Evolutionary conservation across 2,797 vertebrate genomes (phyloP).

Genomic region (Liasis olivaceus): DNA sequence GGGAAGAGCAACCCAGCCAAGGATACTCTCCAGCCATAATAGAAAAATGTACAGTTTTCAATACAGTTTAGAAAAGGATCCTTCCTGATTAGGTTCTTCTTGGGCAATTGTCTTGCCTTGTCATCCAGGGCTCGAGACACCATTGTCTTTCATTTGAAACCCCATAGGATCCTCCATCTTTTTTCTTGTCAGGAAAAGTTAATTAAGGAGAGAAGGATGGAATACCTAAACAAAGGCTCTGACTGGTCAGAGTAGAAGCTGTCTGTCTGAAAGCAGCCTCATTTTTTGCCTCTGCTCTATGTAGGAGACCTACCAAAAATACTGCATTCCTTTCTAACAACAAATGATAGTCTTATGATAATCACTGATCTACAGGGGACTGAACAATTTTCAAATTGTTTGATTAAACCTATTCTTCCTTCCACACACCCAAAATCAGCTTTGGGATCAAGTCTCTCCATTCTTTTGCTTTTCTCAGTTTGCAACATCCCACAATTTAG

Average conservation of each 20-base stretch:
- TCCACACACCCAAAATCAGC: neutral
- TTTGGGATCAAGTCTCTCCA: neutral
- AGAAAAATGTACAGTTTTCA: no score
- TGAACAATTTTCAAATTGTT: neutral
- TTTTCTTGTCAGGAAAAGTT: no score
- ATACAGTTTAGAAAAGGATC: no score
- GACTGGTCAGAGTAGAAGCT: neutral
- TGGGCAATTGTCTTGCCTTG: no score
- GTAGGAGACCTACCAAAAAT: slow-evolving; percentile 59
- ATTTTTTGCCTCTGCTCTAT: slow-evolving; percentile 63
- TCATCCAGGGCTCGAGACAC: no score
- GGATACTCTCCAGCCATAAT: no score
- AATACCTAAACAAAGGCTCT: neutral
- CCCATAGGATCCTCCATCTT: no score
- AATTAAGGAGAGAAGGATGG: neutral
- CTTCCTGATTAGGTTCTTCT: no score
- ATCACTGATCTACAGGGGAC: rapidly evolving
- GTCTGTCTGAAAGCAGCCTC: neutral
- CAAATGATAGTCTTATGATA: slow-evolving; percentile 45
- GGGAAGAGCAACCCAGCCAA: no score
- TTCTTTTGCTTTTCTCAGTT: neutral
- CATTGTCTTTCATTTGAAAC: no score
- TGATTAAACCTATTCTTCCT: neutral
- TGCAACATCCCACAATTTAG: neutral
- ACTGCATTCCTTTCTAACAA: slow-evolving; percentile 52